Evolutionary conservation across 2,797 vertebrate genomes (phyloP).

Genomic region (Sebastes cheni): DNA sequence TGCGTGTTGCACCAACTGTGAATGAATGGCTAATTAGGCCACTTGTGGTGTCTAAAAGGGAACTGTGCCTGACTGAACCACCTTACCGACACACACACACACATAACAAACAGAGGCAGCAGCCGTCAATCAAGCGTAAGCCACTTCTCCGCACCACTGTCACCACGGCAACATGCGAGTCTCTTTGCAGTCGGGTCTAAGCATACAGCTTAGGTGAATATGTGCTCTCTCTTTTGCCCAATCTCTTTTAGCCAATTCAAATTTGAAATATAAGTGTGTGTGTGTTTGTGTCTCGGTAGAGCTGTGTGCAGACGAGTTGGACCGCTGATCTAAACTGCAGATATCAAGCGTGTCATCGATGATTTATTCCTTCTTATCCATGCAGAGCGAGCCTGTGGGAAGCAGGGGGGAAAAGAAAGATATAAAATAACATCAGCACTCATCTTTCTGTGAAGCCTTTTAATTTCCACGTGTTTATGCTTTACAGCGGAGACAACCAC

Average conservation of each 20-base stretch:
- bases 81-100: neutral
- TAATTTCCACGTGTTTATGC: conserved; percentile 23
- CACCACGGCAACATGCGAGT: conserved; percentile 48
- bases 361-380: conserved; percentile 23
- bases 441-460: conserved; percentile 28
- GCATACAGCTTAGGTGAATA: neutral
- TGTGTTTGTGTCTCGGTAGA: neutral
- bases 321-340: conserved; percentile 23
- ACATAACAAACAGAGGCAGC: conserved; percentile 27
- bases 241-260: conserved; percentile 9
- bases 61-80: conserved; percentile 37
- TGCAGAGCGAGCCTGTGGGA: conserved; percentile 5
- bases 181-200: neutral
- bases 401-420: neutral
- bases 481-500: conserved; percentile 20
- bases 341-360: conserved; percentile 19
- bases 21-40: conserved; percentile 53
- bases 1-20: conserved; percentile 29
- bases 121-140: conserved; percentile 45
- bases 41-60: conserved; percentile 48
- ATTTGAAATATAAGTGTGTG: neutral
- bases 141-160: conserved; percentile 28
- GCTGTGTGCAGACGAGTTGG: neutral
- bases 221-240: neutral
- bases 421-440: conserved; percentile 10